These are phyloP conservation scores for Eclectus roratus DNA, from an alignment of 2,113 vertebrate species.

Conservation along the genomic window DNA sequence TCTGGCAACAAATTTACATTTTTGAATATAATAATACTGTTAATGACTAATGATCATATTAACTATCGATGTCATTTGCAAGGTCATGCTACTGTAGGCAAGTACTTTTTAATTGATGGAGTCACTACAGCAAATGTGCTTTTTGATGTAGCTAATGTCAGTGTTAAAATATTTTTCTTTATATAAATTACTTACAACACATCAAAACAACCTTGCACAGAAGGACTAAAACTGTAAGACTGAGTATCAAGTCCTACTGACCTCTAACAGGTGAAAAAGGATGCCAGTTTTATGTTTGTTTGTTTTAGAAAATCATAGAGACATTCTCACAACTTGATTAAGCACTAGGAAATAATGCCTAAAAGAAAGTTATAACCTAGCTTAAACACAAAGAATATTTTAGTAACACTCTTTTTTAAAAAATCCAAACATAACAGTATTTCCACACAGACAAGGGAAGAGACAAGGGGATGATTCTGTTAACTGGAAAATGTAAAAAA, in stretches of 20 bases:
- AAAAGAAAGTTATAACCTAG: not conserved
- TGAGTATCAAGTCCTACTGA: constrained; percentile 39
- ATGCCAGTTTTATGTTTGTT: not conserved
- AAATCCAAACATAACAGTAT: not conserved
- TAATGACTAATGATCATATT: constrained; percentile 75
- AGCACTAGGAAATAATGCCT: not conserved
- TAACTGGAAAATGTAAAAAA: not conserved
- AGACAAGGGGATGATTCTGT: not conserved
- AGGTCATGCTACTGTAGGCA: constrained; percentile 69
- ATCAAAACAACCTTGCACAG: constrained; percentile 63
- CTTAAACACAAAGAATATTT: not conserved
- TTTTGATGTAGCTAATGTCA: constrained; percentile 66
- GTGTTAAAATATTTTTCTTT: constrained; percentile 71
- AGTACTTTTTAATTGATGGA: constrained; percentile 62
- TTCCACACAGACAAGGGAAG: not conserved
- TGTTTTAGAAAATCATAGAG: not conserved
- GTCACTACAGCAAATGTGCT: constrained; percentile 56
- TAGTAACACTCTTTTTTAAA: not conserved
- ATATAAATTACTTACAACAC: constrained; percentile 55
- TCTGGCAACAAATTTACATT: constrained; percentile 76
- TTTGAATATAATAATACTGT: constrained; percentile 71
- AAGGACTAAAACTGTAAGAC: constrained; percentile 2
- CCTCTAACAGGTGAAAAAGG: constrained; percentile 67
- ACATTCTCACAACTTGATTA: constrained; percentile 6
- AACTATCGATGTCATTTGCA: constrained; percentile 65